Evolutionary conservation across 1,140 invertebrate species (phyloP).

Genomic region (Zaprionus nigranus): DNA sequence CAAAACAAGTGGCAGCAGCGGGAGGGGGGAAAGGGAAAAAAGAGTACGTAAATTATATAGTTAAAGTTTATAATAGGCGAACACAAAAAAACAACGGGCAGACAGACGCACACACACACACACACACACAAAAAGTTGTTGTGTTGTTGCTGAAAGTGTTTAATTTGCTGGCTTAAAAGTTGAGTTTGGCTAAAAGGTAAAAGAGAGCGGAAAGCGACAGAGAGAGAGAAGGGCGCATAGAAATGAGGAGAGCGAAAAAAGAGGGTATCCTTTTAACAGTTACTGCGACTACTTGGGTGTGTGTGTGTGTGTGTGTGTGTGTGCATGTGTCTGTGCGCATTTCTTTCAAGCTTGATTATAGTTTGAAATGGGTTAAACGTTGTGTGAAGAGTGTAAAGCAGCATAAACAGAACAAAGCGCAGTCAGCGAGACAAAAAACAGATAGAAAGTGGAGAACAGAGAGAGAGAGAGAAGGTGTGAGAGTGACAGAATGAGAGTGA

Average conservation of each 20-base stretch:
- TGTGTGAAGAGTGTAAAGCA: conserved; percentile 57
- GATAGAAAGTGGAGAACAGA: conserved; percentile 18
- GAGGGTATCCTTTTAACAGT: conserved; percentile 70
- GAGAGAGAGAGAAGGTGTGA: not conserved
- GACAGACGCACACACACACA: not conserved
- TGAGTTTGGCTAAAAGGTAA: conserved; percentile 63
- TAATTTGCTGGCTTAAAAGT: conserved; percentile 82
- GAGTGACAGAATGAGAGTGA: conserved; percentile 16
- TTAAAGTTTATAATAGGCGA: conserved; percentile 61
- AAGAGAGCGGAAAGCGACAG: conserved; percentile 41
- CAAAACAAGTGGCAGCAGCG: conserved; percentile 11
- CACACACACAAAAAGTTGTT: conserved; percentile 49
- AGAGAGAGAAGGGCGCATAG: conserved; percentile 26
- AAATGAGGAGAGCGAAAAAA: conserved; percentile 46
- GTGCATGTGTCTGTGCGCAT: conserved; percentile 12
- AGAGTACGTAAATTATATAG: conserved; percentile 57
- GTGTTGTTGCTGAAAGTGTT: conserved; percentile 76
- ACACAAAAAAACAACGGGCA: conserved; percentile 53
- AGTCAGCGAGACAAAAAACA: conserved; percentile 58
- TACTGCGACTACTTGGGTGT: conserved; percentile 39
- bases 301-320: conserved; percentile 14
- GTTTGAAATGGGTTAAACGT: conserved; percentile 73
- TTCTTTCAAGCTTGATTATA: conserved; percentile 74
- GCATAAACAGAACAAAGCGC: conserved; percentile 60
- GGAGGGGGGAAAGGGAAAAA: conserved; percentile 29